These are phyloP conservation scores for Nibea coibor DNA, from an alignment of 2,113 vertebrate genomes.

Conservation along the genomic window DNA sequence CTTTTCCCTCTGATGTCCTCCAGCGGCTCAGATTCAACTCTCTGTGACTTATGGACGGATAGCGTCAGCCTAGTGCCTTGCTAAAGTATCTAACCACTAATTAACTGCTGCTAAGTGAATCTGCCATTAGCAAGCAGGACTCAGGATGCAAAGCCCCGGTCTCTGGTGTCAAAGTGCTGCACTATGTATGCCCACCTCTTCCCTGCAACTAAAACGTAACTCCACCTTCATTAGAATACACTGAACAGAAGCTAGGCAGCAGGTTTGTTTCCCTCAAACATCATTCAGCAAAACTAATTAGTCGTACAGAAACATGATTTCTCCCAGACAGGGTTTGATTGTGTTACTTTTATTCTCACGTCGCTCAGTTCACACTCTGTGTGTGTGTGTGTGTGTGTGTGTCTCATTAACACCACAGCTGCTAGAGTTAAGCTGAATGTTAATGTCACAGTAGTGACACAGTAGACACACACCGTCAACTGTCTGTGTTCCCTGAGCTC, in stretches of 20 bases:
- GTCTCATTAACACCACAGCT: conserved; percentile 27
- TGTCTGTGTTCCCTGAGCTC: conserved; percentile 8
- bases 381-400: not conserved
- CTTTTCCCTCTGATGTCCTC: too few species aligned
- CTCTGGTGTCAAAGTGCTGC: not conserved
- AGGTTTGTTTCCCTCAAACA: not conserved
- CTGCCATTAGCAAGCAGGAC: too few species aligned
- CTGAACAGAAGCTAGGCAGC: not conserved
- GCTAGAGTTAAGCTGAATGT: not conserved
- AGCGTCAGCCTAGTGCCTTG: too few species aligned
- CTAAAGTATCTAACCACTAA: too few species aligned
- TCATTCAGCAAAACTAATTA: not conserved
- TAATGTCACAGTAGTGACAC: conserved; percentile 11
- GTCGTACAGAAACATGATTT: not conserved
- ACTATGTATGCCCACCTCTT: not conserved
- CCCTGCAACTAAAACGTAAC: not conserved
- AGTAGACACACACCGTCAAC: not conserved
- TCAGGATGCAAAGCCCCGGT: not conserved
- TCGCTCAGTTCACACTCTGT: not conserved
- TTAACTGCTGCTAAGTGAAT: too few species aligned
- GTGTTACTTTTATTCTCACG: not conserved
- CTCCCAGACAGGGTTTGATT: not conserved
- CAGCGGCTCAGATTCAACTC: too few species aligned
- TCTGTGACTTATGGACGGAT: too few species aligned
- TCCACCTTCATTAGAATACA: not conserved